Conservation (phyloP, 1,140 invertebrate species). For the Bombus confusus region DNA sequence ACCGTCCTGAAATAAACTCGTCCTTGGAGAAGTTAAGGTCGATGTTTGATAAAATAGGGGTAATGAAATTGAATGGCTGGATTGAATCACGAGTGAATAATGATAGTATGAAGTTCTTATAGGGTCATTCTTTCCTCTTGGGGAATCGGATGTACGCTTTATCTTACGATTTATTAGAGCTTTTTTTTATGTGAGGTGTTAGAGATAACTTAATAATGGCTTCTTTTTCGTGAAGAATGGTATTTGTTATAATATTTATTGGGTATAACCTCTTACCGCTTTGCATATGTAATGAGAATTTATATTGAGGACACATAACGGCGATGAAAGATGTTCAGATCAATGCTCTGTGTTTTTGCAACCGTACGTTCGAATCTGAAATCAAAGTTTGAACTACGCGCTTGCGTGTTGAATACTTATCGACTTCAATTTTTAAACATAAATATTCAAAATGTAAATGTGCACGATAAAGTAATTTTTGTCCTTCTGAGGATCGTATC, state of each 20-base stretch:
- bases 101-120: neutral
- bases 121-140: neutral
- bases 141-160: neutral
- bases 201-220: neutral
- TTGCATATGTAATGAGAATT: neutral
- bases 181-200: neutral
- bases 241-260: neutral
- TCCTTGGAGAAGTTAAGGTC: neutral
- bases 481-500: too few species aligned
- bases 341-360: neutral
- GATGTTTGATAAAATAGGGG: neutral
- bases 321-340: neutral
- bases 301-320: conserved; percentile 19
- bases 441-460: neutral
- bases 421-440: neutral
- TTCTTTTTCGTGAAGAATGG: neutral
- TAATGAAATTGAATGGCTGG: neutral
- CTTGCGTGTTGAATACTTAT: neutral
- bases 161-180: neutral
- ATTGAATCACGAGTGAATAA: neutral
- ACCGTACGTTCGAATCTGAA: neutral
- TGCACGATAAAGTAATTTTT: neutral
- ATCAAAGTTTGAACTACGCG: neutral
- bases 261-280: neutral
- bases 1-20: neutral